phyloP scores from a whole-genome alignment of 2,113 vertebrate species.

The Atlantisia rogersi region DNA sequence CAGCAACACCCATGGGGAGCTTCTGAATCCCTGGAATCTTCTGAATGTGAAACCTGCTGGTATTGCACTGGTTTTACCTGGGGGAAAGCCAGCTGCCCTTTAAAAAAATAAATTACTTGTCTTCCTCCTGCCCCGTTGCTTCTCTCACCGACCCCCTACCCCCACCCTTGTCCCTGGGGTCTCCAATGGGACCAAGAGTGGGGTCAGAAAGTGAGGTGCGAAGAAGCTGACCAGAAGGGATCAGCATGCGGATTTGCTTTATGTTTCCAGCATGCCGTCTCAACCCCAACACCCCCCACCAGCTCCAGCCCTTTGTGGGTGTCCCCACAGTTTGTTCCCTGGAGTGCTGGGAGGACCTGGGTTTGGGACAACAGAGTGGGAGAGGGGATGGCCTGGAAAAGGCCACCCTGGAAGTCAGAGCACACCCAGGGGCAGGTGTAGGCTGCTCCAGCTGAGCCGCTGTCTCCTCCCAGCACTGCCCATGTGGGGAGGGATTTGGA shows the following conservation, averaged over 20 bases:
- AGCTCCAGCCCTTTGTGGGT: not conserved
- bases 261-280: not conserved
- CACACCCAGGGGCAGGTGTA: not conserved
- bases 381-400: not conserved
- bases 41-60: not conserved
- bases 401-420: not conserved
- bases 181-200: not conserved
- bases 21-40: not conserved
- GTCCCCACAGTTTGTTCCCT: accelerated
- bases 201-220: not conserved
- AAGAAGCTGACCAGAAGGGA: not conserved
- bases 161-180: not conserved
- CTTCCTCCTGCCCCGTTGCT: not conserved
- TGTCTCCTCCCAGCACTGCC: not conserved
- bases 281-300: not conserved
- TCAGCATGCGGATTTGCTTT: not conserved
- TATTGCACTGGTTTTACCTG: not conserved
- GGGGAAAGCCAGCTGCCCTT: not conserved
- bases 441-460: not conserved
- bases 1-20: not conserved
- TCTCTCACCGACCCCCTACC: not conserved
- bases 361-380: not conserved
- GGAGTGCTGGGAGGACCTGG: not conserved
- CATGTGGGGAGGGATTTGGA: not conserved
- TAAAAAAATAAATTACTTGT: not conserved